Conservation (phyloP, 1,140 invertebrate species). For the Oreohelix idahoensis region DNA sequence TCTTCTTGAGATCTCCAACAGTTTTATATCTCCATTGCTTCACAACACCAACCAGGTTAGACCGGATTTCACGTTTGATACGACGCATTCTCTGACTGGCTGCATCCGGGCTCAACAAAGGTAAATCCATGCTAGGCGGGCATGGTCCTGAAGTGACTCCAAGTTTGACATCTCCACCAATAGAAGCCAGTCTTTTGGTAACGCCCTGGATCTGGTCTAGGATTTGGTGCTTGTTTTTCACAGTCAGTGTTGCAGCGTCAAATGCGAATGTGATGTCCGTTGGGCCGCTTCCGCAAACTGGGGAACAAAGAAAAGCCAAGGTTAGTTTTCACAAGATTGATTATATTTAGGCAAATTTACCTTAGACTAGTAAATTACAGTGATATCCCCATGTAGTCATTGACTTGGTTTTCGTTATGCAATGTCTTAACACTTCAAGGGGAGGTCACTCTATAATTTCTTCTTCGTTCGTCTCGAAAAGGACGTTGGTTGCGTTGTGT, state of each 20-base stretch:
- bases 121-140: constrained; percentile 13
- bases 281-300: constrained; percentile 19
- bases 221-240: constrained; percentile 6
- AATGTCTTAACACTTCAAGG: too few relatives aligned
- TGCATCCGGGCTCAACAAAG: background rate
- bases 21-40: constrained; percentile 13
- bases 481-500: too few relatives aligned
- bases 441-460: too few relatives aligned
- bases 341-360: too few relatives aligned
- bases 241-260: constrained; percentile 16
- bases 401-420: too few relatives aligned
- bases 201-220: constrained; percentile 8
- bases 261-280: constrained; percentile 24
- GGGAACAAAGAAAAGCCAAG: background rate
- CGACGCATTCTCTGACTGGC: background rate
- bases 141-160: constrained; percentile 23
- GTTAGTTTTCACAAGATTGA: too few relatives aligned
- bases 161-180: constrained; percentile 14
- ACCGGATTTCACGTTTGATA: constrained; percentile 14
- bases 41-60: constrained; percentile 1
- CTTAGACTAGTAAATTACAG: too few relatives aligned
- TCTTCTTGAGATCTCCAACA: background rate
- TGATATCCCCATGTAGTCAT: too few relatives aligned
- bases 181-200: background rate
- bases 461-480: too few relatives aligned